Evolutionary conservation across 2,888 invertebrate genomes (phyloP), one percentile per base, ranked within the genome.

Genomic region (Lasioglossum zephyrum): DNA sequence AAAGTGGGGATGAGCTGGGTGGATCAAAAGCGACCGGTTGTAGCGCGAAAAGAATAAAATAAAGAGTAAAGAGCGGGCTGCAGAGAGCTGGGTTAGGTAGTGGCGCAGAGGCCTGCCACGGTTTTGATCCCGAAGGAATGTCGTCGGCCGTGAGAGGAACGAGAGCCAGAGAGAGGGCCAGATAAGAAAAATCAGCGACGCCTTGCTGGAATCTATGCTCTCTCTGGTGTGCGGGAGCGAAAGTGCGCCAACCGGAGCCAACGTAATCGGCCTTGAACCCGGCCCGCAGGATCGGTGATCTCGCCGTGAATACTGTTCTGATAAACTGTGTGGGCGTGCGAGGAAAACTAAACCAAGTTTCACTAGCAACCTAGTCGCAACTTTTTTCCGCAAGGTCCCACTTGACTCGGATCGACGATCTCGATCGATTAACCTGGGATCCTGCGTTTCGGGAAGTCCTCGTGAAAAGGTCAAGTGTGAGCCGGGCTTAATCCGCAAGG

Each of bases 101-200:
- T 36, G 26, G 60, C 26, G 60, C 53, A 22, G 53, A 53, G 82
- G 83, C 85, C 79, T 81, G 84, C 81, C 82, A 76, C 81, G 82
- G 73, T 78, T 89, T 89, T 88, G 88, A 87, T 92, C 90, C 92
- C 87, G 84, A 79, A 90, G 91, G 92, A 92, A 92, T 92, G 92
- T 88, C 88, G 92, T 92, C 84, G 92, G 84, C 92, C 92, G 82
- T 92, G 92, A 92, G 87, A 88, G 87, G 85, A 88, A 82, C 85
- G 80, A 79, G 79, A 79, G 81, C 81, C 85, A 66, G 39, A 47
- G 73, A 31, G 47, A 77, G 72, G 75, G 66, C 44, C 66, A 85
- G 87, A 87, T 77, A 87, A 85, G 79, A 78, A 84, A 79, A 84
- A 77, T 85, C 82, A 79, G 74, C 83, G 36, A 69, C 73, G 72